Evolutionary conservation across 1,140 invertebrate species (phyloP).

Genomic region (Leptopilina clavipes): DNA sequence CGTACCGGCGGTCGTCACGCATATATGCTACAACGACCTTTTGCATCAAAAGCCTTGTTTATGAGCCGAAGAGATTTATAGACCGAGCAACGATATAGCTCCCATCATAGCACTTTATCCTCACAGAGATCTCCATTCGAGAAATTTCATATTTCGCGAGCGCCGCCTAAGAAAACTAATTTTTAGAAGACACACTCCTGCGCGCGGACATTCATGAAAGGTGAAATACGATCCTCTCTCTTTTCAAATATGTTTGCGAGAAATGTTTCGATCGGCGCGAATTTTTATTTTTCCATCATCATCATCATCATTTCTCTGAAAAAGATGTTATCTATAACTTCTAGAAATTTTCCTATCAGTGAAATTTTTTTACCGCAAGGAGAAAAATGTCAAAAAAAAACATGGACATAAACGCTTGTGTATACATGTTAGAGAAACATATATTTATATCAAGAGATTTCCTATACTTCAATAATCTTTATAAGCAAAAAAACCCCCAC

Average conservation of each 20-base stretch:
- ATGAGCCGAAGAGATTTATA: slow-evolving; percentile 72
- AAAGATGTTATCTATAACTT: no score
- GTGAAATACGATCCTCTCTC: slow-evolving; percentile 54
- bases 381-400: no score
- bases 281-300: no score
- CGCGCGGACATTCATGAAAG: no score
- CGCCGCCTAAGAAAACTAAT: slow-evolving; percentile 59
- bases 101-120: slow-evolving; percentile 57
- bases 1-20: slow-evolving; percentile 51
- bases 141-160: slow-evolving; percentile 16
- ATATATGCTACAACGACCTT: slow-evolving; percentile 68
- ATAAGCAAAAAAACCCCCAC: neutral
- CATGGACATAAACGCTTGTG: no score
- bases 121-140: slow-evolving; percentile 55
- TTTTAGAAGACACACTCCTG: slow-evolving; percentile 45
- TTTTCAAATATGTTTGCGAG: no score
- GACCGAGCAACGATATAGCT: slow-evolving; percentile 59
- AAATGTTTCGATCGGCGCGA: no score
- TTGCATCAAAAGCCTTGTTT: slow-evolving; percentile 73
- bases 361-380: no score
- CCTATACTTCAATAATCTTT: neutral
- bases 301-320: no score
- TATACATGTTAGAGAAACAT: no score
- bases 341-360: no score
- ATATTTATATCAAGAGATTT: no score